phyloP scores from a whole-genome alignment of 92 coral and sea anemone genomes.

The Diadumene lineata region DNA sequence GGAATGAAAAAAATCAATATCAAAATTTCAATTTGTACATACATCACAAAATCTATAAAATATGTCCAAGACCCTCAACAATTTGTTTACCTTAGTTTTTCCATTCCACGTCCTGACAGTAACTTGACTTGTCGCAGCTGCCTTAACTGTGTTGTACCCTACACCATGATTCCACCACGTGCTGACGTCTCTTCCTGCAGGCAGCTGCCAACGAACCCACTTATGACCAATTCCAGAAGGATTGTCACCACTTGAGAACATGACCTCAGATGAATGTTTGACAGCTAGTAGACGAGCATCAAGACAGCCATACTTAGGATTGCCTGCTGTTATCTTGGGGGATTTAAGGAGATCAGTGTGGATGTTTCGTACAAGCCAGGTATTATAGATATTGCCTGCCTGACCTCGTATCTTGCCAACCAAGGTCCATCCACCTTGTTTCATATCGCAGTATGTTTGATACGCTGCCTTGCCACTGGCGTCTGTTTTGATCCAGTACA shows the following conservation, averaged over 20 bases:
- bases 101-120: conserved; percentile 76
- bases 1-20: too few species aligned
- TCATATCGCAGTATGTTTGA: conserved; percentile 82
- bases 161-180: conserved; percentile 72
- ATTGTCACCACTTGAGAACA: conserved; percentile 80
- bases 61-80: too few species aligned
- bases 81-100: conserved; percentile 45
- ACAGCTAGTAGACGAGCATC: conserved; percentile 77
- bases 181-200: conserved; percentile 52
- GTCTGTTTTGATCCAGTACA: conserved; percentile 79
- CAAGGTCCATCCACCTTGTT: conserved; percentile 90
- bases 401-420: conserved; percentile 83
- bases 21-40: not conserved
- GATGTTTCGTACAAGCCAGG: conserved; percentile 66
- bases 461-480: conserved; percentile 28
- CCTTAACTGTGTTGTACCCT: conserved; percentile 48
- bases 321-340: conserved; percentile 35
- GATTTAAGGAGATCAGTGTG: conserved; percentile 38
- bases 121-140: conserved; percentile 35
- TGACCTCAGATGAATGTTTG: conserved; percentile 60
- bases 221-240: conserved; percentile 63
- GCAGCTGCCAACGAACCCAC: conserved; percentile 80
- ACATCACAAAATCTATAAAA: too few species aligned
- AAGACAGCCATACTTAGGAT: conserved; percentile 40
- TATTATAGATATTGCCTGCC: conserved; percentile 54